phyloP scores from a whole-genome alignment of 2,113 vertebrate species.

The Enhydra lutris region DNA sequence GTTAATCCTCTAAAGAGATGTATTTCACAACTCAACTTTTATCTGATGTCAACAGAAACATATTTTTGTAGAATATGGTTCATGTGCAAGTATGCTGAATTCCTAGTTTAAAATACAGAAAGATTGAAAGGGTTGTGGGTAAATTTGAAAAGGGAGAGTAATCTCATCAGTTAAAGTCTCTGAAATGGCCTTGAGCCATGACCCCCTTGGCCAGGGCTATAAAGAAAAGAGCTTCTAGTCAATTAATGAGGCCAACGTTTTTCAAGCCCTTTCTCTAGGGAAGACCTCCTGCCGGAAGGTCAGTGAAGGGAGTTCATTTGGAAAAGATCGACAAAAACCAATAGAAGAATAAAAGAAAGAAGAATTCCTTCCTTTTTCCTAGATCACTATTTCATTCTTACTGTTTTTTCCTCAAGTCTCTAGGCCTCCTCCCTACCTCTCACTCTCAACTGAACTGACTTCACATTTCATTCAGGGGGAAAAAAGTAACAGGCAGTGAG shows the following conservation, averaged over 20 bases:
- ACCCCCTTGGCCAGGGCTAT: neutral
- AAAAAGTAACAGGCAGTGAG: neutral
- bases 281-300: neutral
- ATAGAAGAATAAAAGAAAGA: neutral
- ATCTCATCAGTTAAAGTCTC: neutral
- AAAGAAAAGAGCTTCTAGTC: neutral
- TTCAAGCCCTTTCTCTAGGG: neutral
- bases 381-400: neutral
- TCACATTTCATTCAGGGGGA: neutral
- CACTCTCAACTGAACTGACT: neutral
- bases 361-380: neutral
- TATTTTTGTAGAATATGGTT: slow-evolving; percentile 59
- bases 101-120: slow-evolving; percentile 31
- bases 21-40: slow-evolving; percentile 57
- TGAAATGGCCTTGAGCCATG: neutral
- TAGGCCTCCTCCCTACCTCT: neutral
- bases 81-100: neutral
- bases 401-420: neutral
- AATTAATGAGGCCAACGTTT: neutral
- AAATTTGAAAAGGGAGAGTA: neutral
- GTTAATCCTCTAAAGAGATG: slow-evolving; percentile 53
- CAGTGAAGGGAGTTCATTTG: neutral
- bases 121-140: neutral
- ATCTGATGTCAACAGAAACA: slow-evolving; percentile 67
- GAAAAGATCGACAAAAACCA: neutral